Conservation (phyloP, 2,113 vertebrate species). For the Oostethus manadensis region DNA sequence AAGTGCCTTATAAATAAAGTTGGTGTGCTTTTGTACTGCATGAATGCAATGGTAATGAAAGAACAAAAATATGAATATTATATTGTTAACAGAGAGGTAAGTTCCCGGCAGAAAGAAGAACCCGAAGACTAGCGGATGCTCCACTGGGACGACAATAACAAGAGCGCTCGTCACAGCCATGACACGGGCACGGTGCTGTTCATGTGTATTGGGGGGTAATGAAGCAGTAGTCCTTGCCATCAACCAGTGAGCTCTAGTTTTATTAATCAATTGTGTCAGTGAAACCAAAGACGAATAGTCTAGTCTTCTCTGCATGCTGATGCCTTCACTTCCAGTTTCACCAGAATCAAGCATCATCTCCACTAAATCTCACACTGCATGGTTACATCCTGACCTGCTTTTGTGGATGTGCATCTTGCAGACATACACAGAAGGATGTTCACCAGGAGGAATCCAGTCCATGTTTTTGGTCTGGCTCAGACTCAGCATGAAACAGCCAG, state of each 20-base stretch:
- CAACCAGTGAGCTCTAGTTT: constrained; percentile 47
- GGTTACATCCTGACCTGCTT: no score
- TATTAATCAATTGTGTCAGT: constrained; percentile 49
- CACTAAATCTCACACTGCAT: constrained; percentile 19
- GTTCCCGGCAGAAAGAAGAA: no score
- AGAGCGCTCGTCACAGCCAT: constrained; percentile 39
- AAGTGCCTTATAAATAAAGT: no score
- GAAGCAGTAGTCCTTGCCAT: constrained; percentile 31
- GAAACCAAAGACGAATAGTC: constrained; percentile 34
- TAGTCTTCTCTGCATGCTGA: no score
- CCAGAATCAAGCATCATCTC: constrained; percentile 17
- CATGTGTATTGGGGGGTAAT: constrained; percentile 24
- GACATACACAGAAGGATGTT: background rate
- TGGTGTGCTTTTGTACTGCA: no score
- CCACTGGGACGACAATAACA: constrained; percentile 29
- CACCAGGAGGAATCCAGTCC: constrained; percentile 21
- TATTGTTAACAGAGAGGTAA: no score
- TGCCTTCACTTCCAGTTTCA: constrained; percentile 2
- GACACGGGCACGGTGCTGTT: background rate
- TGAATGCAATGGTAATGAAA: no score
- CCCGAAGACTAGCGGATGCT: no score
- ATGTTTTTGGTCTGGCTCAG: constrained; percentile 35
- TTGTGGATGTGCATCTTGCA: no score
- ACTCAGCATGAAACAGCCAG: constrained; percentile 66
- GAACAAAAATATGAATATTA: no score